Evolutionary conservation across 2,888 invertebrate genomes (phyloP).

Genomic region (Rhopalosiphum nymphaeae): DNA sequence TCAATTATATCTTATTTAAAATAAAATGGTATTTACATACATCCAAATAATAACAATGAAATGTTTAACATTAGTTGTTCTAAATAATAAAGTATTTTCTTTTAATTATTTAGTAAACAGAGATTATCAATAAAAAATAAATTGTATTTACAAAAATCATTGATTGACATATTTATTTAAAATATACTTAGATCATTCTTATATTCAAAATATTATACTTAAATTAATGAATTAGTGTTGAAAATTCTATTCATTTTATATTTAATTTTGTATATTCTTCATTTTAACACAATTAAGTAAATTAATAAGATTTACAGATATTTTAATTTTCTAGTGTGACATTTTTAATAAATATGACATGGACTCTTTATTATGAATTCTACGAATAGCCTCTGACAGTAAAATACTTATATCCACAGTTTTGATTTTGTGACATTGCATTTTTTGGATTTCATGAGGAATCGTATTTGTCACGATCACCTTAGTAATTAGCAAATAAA

Average conservation of each 20-base stretch:
- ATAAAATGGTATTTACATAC: slow-evolving; percentile 6
- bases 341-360: slow-evolving; percentile 99
- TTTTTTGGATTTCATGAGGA: slow-evolving; percentile 98
- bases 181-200: neutral
- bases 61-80: neutral
- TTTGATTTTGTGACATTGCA: slow-evolving; percentile 99
- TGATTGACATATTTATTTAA: neutral
- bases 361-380: slow-evolving; percentile 99
- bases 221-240: neutral
- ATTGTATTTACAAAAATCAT: neutral
- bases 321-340: slow-evolving; percentile 94
- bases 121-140: neutral
- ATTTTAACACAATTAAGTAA: neutral
- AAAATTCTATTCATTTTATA: neutral
- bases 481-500: slow-evolving; percentile 71
- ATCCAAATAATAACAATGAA: neutral
- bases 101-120: neutral
- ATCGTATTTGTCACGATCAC: slow-evolving; percentile 99
- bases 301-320: neutral
- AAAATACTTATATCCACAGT: slow-evolving; percentile 98
- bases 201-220: neutral
- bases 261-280: neutral
- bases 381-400: slow-evolving; percentile 95
- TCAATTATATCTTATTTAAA: too few relatives aligned
- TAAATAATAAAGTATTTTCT: neutral